Evolutionary conservation across 2,888 invertebrate genomes (phyloP).

Genomic region (Chymomyza caudatula): DNA sequence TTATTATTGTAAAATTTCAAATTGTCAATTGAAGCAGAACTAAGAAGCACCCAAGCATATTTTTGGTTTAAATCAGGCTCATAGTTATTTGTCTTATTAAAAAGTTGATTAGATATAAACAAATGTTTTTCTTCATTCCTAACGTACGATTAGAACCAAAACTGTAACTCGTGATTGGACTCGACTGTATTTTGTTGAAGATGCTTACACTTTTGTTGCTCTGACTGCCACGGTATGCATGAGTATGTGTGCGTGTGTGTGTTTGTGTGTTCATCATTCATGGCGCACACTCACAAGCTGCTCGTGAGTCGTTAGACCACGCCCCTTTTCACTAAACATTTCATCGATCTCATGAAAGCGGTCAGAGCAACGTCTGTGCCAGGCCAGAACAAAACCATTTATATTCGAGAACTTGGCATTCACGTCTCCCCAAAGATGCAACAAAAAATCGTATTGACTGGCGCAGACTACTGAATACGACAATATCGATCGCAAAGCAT

Average conservation of each 20-base stretch:
- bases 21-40: too few species aligned
- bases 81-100: neutral
- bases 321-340: slow-evolving; percentile 62
- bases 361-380: slow-evolving; percentile 24
- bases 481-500: slow-evolving; percentile 31
- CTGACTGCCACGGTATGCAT: slow-evolving; percentile 9
- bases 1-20: too few species aligned
- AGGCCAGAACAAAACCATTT: slow-evolving; percentile 45
- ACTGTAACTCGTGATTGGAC: neutral
- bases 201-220: neutral
- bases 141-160: neutral
- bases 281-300: slow-evolving; percentile 59
- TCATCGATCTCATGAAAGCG: slow-evolving; percentile 58
- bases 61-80: neutral
- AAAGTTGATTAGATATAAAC: too few species aligned
- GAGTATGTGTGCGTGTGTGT: slow-evolving; percentile 3
- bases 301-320: slow-evolving; percentile 54
- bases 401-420: slow-evolving; percentile 41
- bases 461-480: slow-evolving; percentile 2
- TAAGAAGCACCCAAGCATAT: too few species aligned
- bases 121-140: neutral
- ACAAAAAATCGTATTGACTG: slow-evolving; percentile 21
- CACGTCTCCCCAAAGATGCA: slow-evolving; percentile 26
- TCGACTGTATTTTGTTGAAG: slow-evolving; percentile 26
- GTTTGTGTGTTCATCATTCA: slow-evolving; percentile 33